Evolutionary conservation across 1,140 invertebrate species (phyloP).

Genomic region (Megathymus violae): DNA sequence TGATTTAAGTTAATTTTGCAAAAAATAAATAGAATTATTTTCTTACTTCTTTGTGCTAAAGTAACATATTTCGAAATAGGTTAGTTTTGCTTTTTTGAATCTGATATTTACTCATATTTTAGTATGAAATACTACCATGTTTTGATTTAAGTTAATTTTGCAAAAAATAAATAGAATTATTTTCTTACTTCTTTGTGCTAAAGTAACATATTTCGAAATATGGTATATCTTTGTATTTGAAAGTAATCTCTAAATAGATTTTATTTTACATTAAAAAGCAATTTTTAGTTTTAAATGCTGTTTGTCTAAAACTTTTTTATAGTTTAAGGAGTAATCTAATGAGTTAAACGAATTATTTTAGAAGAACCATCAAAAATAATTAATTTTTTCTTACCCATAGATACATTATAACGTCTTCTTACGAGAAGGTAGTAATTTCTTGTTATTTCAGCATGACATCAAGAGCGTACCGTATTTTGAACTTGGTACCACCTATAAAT

Average conservation of each 20-base stretch:
- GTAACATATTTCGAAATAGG: too few species aligned
- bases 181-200: too few species aligned
- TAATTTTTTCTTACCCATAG: not conserved
- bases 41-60: too few species aligned
- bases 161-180: conserved; percentile 1
- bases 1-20: conserved; percentile 1
- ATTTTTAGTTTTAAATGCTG: not conserved
- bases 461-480: too few species aligned
- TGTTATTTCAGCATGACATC: not conserved
- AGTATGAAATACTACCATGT: too few species aligned
- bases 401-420: not conserved
- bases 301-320: not conserved
- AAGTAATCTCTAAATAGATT: not conserved
- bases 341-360: not conserved
- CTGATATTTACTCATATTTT: not conserved
- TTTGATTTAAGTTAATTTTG: conserved; percentile 1
- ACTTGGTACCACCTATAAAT: too few species aligned
- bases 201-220: too few species aligned
- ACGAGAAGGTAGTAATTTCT: too few species aligned
- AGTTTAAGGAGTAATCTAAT: not conserved
- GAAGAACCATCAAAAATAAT: not conserved
- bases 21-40: not conserved
- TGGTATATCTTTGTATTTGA: not conserved
- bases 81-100: not conserved
- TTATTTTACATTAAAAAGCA: conserved; percentile 5